Evolutionary conservation across 2,113 vertebrate species (phyloP), one percentile per base, ranked within the genome.

Genomic region (Myotis davidii): DNA sequence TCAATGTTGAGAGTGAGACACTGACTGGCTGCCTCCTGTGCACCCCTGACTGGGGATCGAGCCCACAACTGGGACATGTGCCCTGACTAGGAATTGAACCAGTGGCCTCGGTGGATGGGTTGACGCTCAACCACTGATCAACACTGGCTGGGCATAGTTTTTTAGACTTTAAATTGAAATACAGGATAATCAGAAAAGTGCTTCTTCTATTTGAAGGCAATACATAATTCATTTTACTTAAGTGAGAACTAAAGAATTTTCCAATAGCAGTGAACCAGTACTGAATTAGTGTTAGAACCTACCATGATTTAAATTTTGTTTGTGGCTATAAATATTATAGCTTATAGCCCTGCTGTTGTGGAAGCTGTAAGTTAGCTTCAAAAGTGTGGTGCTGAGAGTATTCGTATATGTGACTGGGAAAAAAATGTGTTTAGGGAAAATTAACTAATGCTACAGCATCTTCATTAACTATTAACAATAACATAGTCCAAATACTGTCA

Each of bases 101-200:
- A 61, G 59, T 61, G 59, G 27, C 10, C 56, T 61, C 25, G 25
- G 59, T 61, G 59, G 25, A 61, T 59, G 56, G 21, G 56, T 23
- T 59, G 56, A 59, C 23, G 9, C 56, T 59, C 56, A 61, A 61
- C 59, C 23, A 61, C 59, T 61, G 59, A 61, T 10, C 25, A 27
- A 61, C 59, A 61, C 59, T 61, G 59, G 59, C 25, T 61, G 59
- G 59, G 59, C 59, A 61, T 27, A 61, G 25, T 61, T 27, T 61
- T 93, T 85, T 67, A 90, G 48, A 93, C 39, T 74, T 90, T 48
- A 81, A 79, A 48, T 48, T 54, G 73, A 85, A 90, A 86, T 74
- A 69, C 0, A 85, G 27, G 27, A 65, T 65, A 69, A 90, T 76
- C 11, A 67, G 45, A 65, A 54, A 67, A 73, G 61, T 65, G 64